Percentiles rank a stretch among this genome's conserved stretches.
Evolutionary conservation across 2,888 invertebrate species (phyloP).

Genomic region (Thera obeliscata): DNA sequence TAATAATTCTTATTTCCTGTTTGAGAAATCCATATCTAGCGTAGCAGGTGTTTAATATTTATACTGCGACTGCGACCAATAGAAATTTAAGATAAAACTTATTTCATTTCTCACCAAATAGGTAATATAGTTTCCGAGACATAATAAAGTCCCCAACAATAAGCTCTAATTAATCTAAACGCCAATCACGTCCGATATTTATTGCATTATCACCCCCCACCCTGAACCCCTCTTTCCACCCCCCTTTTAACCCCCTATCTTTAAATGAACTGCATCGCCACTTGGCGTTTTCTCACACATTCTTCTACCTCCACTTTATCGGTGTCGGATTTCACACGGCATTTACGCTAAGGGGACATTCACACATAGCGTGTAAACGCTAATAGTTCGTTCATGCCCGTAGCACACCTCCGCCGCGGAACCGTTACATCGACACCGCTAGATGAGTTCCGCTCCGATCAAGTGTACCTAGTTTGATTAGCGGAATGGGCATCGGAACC

Average conservation of each 20-base stretch:
- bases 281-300: constrained; percentile 37
- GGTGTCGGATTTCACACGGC: background rate
- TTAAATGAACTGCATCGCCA: constrained; percentile 25
- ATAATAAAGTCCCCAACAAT: constrained; percentile 11
- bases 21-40: too few species aligned
- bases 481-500: too few species aligned
- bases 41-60: background rate
- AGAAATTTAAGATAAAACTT: background rate
- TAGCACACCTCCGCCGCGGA: too few species aligned
- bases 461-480: too few species aligned
- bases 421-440: too few species aligned
- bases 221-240: constrained; percentile 8
- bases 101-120: background rate
- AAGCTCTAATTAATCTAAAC: constrained; percentile 28
- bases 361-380: background rate
- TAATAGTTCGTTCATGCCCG: too few species aligned
- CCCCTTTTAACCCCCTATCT: constrained; percentile 8
- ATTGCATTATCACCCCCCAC: constrained; percentile 34
- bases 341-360: background rate
- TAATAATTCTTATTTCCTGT: too few species aligned
- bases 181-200: constrained; percentile 42
- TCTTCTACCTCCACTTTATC: constrained; percentile 24
- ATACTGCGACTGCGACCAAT: background rate
- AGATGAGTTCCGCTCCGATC: too few species aligned
- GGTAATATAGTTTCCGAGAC: background rate